Conservation (phyloP, 2,888 invertebrate genomes). For the Gymnosoma rotundatum region DNA sequence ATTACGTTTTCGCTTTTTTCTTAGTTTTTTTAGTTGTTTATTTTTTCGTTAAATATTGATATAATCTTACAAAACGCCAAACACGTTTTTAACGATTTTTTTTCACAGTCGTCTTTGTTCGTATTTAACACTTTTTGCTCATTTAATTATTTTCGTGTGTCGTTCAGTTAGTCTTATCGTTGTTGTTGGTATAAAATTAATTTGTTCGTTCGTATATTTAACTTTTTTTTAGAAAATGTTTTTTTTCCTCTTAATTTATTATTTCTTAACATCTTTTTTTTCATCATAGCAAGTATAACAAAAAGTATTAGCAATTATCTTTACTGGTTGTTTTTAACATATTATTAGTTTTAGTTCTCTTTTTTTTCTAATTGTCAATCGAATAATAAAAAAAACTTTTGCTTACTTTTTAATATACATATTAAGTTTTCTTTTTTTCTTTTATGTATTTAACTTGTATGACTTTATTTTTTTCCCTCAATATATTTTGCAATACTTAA, state of each 20-base stretch:
- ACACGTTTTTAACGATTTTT: conserved; percentile 61
- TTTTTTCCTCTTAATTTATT: conserved; percentile 35
- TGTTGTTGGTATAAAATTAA: conserved; percentile 12
- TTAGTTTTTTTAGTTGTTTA: neutral
- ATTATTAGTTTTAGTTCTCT: conserved; percentile 41
- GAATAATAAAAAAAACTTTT: conserved; percentile 13
- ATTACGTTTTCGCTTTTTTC: neutral
- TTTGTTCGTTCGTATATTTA: conserved; percentile 25
- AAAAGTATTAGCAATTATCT: conserved; percentile 54
- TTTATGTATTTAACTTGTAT: conserved; percentile 37
- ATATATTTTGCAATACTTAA: conserved; percentile 45
- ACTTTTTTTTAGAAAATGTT: conserved; percentile 21
- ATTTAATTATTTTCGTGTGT: conserved; percentile 36
- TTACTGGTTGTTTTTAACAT: conserved; percentile 24
- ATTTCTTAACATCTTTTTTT: conserved; percentile 49
- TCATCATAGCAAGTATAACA: conserved; percentile 12
- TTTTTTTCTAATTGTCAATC: conserved; percentile 58
- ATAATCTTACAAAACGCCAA: conserved; percentile 60
- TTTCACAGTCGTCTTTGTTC: conserved; percentile 43
- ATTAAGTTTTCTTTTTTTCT: conserved; percentile 21
- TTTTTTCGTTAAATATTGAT: conserved; percentile 43
- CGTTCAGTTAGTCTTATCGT: conserved; percentile 55
- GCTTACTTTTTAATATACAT: conserved; percentile 11
- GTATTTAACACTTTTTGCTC: conserved; percentile 35
- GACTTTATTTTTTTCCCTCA: conserved; percentile 34